These are phyloP conservation scores for Leptobrachium leishanense DNA, from an alignment of 2,113 vertebrate genomes.

Conservation along the genomic window DNA sequence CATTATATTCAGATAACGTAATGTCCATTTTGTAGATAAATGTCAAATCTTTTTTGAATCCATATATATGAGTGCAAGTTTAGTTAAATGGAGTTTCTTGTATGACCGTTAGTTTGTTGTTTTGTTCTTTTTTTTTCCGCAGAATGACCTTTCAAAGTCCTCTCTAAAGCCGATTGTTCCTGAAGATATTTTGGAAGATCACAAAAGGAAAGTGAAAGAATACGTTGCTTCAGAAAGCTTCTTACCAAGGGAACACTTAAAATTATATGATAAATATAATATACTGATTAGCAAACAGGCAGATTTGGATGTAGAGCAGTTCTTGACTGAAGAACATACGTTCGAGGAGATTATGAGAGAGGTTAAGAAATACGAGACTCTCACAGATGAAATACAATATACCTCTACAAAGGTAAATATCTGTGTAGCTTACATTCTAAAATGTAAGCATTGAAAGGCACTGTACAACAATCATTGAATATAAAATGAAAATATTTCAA, in stretches of 20 bases:
- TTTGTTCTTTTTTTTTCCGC: background rate
- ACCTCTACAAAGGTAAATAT: slow-evolving; percentile 71
- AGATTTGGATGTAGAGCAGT: slow-evolving; percentile 71
- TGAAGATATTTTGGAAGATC: slow-evolving; percentile 70
- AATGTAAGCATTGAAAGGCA: too few species aligned
- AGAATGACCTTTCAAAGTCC: slow-evolving; percentile 56
- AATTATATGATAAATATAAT: slow-evolving; percentile 76
- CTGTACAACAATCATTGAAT: too few species aligned
- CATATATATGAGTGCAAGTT: too few species aligned
- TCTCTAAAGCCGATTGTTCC: slow-evolving; percentile 75
- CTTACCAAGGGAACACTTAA: slow-evolving; percentile 69
- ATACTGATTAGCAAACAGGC: slow-evolving; percentile 74
- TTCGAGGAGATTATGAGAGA: slow-evolving; percentile 77
- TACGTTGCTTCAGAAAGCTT: slow-evolving; percentile 69
- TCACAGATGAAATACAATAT: slow-evolving; percentile 77
- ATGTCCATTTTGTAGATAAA: too few species aligned
- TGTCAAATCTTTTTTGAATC: too few species aligned
- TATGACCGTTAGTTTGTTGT: too few species aligned
- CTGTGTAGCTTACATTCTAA: background rate
- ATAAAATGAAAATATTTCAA: too few species aligned
- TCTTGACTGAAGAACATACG: slow-evolving; percentile 70
- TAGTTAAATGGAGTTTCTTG: too few species aligned
- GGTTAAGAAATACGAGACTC: slow-evolving; percentile 72
- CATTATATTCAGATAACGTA: too few species aligned
- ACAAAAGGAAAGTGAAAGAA: slow-evolving; percentile 67